Conservation (phyloP, 2,888 invertebrate genomes). For the Ectropis crepuscularia region DNA sequence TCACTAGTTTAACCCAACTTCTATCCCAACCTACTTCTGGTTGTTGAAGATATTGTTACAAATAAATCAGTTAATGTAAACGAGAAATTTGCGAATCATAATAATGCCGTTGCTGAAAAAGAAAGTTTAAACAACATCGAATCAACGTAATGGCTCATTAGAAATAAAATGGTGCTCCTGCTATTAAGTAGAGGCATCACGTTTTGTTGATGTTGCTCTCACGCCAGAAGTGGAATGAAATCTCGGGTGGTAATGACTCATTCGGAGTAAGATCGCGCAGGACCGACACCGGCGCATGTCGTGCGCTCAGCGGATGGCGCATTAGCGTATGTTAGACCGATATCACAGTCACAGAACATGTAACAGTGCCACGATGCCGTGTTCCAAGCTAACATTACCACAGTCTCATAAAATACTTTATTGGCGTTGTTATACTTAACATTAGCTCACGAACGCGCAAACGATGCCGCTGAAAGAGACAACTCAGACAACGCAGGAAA, state of each 20-base stretch:
- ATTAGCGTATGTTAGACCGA: constrained; percentile 27
- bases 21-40: neutral
- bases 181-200: constrained; percentile 61
- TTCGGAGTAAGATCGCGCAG: constrained; percentile 26
- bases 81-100: constrained; percentile 3
- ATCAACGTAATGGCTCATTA: constrained; percentile 56
- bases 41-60: neutral
- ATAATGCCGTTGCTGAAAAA: constrained; percentile 46
- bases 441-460: constrained; percentile 50
- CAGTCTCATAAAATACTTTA: constrained; percentile 28
- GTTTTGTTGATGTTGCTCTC: constrained; percentile 60
- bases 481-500: constrained; percentile 61
- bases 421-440: constrained; percentile 56
- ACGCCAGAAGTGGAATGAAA: constrained; percentile 46
- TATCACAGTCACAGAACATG: constrained; percentile 23
- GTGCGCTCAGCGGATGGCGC: constrained; percentile 28
- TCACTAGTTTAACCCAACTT: neutral
- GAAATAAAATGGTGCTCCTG: constrained; percentile 56
- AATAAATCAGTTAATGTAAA: constrained; percentile 11
- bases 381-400: constrained; percentile 31
- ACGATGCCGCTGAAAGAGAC: constrained; percentile 60
- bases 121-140: constrained; percentile 58
- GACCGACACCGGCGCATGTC: constrained; percentile 34
- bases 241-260: constrained; percentile 41
- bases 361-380: constrained; percentile 34